phyloP scores from a whole-genome alignment of 2,888 invertebrate species.

The Anodontia alba region DNA sequence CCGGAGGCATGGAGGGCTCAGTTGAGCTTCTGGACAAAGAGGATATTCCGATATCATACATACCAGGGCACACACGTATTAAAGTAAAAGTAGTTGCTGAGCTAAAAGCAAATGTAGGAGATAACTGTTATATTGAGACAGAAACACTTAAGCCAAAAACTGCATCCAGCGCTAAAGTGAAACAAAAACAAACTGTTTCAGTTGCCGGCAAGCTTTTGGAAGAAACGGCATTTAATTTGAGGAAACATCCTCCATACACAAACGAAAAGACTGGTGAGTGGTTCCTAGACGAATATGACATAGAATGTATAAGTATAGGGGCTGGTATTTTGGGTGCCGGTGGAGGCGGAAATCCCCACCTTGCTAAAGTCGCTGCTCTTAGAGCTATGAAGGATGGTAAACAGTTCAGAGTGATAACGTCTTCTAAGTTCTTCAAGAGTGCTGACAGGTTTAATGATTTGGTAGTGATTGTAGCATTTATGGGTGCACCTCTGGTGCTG shows the following conservation, averaged over 20 bases:
- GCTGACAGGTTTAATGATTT: slow-evolving; percentile 62
- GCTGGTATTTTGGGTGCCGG: slow-evolving; percentile 82
- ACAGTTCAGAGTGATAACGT: slow-evolving; percentile 73
- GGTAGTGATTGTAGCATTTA: slow-evolving; percentile 67
- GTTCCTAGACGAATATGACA: slow-evolving; percentile 77
- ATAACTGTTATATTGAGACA: neutral
- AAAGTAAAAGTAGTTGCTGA: slow-evolving; percentile 79
- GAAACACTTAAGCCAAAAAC: neutral
- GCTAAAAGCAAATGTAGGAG: slow-evolving; percentile 42
- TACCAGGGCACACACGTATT: slow-evolving; percentile 78
- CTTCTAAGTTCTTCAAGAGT: slow-evolving; percentile 64
- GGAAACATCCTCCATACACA: slow-evolving; percentile 50
- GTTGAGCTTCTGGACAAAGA: slow-evolving; percentile 67
- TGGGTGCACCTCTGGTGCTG: slow-evolving; percentile 78
- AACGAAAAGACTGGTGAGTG: slow-evolving; percentile 75
- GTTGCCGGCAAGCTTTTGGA: slow-evolving; percentile 48
- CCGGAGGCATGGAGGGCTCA: slow-evolving; percentile 61
- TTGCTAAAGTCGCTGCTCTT: slow-evolving; percentile 71
- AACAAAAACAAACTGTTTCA: slow-evolving; percentile 55
- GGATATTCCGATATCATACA: slow-evolving; percentile 76
- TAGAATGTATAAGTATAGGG: slow-evolving; percentile 81
- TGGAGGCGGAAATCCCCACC: slow-evolving; percentile 80
- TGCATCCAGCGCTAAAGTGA: neutral
- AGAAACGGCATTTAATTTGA: slow-evolving; percentile 12
- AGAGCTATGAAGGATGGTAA: slow-evolving; percentile 69